These are phyloP conservation scores for Anableps anableps DNA, from an alignment of 2,797 vertebrate genomes.

Conservation along the genomic window DNA sequence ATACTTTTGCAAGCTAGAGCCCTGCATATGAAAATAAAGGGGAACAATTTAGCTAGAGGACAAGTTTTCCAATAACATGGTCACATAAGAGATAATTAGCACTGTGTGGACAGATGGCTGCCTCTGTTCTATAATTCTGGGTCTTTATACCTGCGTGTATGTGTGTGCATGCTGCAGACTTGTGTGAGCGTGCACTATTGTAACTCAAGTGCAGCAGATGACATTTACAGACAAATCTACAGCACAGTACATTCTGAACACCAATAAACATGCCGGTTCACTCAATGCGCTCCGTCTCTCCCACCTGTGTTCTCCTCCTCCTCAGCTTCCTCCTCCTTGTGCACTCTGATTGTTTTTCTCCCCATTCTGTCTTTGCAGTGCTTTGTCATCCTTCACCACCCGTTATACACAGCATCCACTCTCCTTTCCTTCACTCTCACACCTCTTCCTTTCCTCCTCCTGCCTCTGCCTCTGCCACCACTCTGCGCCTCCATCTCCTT, in stretches of 20 bases:
- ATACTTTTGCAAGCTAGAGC: background rate
- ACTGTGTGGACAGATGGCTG: conserved; percentile 42
- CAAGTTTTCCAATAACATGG: conserved; percentile 18
- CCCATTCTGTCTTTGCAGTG: conserved; percentile 45
- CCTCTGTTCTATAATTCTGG: conserved; percentile 34
- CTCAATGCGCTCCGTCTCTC: conserved; percentile 47
- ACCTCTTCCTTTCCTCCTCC: conserved; percentile 60
- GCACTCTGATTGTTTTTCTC: conserved; percentile 45
- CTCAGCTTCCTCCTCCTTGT: conserved; percentile 43
- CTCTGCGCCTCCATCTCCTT: conserved; percentile 43
- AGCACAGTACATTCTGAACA: conserved; percentile 74
- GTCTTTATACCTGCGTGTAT: conserved; percentile 17
- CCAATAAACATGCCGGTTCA: conserved; percentile 59
- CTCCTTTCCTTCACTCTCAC: conserved; percentile 49
- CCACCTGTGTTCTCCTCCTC: conserved; percentile 47
- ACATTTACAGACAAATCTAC: conserved; percentile 71
- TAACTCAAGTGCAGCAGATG: conserved; percentile 66
- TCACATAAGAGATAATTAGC: conserved; percentile 41
- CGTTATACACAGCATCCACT: conserved; percentile 46
- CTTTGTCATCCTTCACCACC: conserved; percentile 53
- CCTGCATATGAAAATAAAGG: conserved; percentile 15
- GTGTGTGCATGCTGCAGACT: conserved; percentile 27
- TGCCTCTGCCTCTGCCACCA: conserved; percentile 62
- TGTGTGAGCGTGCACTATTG: conserved; percentile 42
- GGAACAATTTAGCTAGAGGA: conserved; percentile 33